Conservation (phyloP, 2,888 invertebrate species). For the Malachius bipustulatus region DNA sequence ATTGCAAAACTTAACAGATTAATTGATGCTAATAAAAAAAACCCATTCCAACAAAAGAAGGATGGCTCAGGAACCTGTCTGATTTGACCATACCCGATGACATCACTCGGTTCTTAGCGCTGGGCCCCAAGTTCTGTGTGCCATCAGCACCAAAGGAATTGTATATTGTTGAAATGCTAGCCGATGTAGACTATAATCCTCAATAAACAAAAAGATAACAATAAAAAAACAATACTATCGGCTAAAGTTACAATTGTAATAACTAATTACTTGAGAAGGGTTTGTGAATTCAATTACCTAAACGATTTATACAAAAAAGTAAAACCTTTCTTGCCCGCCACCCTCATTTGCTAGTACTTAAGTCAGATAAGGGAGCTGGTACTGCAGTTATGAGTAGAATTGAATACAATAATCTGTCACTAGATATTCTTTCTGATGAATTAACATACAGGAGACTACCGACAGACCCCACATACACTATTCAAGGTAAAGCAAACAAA, state of each 20-base stretch:
- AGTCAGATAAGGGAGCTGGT: conserved; percentile 2
- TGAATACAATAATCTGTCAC: no score
- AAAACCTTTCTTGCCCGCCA: neutral
- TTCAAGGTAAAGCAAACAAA: no score
- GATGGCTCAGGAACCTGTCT: conserved; percentile 5
- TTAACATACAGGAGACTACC: no score
- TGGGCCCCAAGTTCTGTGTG: conserved; percentile 5
- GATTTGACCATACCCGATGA: conserved; percentile 5
- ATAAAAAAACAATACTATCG: conserved; percentile 5
- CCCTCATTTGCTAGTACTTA: conserved; percentile 5
- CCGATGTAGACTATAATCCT: conserved; percentile 8
- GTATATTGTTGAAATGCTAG: neutral
- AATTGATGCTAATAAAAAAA: no score
- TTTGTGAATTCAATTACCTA: neutral
- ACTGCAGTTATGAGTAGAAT: no score
- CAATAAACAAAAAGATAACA: neutral
- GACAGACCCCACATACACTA: no score
- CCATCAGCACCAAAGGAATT: neutral
- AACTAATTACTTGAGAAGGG: conserved; percentile 4
- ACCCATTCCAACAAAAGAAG: conserved; percentile 2
- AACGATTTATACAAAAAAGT: neutral
- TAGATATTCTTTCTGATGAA: no score
- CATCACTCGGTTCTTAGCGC: conserved; percentile 5
- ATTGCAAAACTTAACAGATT: no score
- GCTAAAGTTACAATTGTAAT: conserved; percentile 6